These are phyloP conservation scores for Linnaemya vulpina DNA, from an alignment of 2,888 invertebrate genomes.

Conservation along the genomic window DNA sequence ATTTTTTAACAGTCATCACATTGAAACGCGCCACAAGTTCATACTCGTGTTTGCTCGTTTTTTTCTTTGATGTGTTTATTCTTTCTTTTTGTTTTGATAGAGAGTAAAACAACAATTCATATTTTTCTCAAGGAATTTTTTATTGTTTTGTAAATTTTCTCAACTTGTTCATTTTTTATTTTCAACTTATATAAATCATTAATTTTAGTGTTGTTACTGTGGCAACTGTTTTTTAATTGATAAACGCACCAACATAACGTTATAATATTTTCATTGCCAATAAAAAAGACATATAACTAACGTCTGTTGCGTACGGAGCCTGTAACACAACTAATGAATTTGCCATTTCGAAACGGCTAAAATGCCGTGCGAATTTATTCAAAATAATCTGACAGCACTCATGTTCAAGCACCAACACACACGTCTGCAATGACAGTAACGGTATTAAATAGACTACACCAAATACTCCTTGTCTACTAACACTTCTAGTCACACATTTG, in stretches of 20 bases:
- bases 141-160: conserved; percentile 35
- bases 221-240: neutral
- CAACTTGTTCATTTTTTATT: conserved; percentile 55
- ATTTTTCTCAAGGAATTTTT: conserved; percentile 40
- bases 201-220: neutral
- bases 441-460: conserved; percentile 23
- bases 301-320: conserved; percentile 82
- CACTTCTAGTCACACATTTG: conserved; percentile 19
- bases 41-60: conserved; percentile 33
- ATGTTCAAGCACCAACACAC: conserved; percentile 38
- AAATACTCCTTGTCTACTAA: conserved; percentile 35
- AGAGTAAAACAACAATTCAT: conserved; percentile 21
- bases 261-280: conserved; percentile 13
- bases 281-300: conserved; percentile 57
- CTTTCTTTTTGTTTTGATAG: conserved; percentile 3
- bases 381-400: conserved; percentile 43
- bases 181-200: conserved; percentile 8
- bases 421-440: conserved; percentile 36
- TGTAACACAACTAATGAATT: conserved; percentile 82
- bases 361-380: conserved; percentile 72
- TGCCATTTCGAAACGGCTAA: conserved; percentile 73
- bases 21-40: conserved; percentile 46
- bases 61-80: conserved; percentile 9
- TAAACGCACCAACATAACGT: conserved; percentile 39
- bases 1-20: conserved; percentile 5